Percentiles rank a stretch among this genome's conserved stretches.
Conservation (phyloP, 2,888 invertebrate genomes). For the Byasa hedistus region DNA sequence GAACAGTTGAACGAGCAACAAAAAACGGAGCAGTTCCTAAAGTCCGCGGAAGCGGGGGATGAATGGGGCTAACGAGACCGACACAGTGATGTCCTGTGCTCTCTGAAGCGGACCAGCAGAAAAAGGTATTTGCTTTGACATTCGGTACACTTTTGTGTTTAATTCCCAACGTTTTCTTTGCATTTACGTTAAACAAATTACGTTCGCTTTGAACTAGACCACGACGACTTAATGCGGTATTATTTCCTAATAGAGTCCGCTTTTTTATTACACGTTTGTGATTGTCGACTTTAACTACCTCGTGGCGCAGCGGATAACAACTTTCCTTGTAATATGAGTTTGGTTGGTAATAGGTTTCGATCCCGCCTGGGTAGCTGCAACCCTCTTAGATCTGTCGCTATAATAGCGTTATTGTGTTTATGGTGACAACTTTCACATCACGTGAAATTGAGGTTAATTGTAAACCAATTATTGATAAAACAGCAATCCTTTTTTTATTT, state of each 20-base stretch:
- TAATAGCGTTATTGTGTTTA: too few relatives aligned
- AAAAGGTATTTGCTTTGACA: conserved; percentile 43
- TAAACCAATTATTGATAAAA: too few relatives aligned
- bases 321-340: too few relatives aligned
- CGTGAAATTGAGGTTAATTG: too few relatives aligned
- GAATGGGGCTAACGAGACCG: conserved; percentile 67
- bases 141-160: conserved; percentile 46
- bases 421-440: too few relatives aligned
- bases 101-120: conserved; percentile 42
- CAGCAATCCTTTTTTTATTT: too few relatives aligned
- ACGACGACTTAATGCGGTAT: conserved; percentile 5
- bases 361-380: too few relatives aligned
- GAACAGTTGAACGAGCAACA: conserved; percentile 46
- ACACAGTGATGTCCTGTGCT: conserved; percentile 49
- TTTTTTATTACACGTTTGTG: not conserved
- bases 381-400: too few relatives aligned
- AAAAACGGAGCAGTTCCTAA: conserved; percentile 48
- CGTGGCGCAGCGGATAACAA: too few relatives aligned
- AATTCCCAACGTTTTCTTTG: conserved; percentile 40
- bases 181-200: conserved; percentile 26
- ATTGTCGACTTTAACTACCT: not conserved
- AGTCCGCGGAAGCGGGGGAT: conserved; percentile 47
- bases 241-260: conserved; percentile 5
- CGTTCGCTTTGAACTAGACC: conserved; percentile 16
- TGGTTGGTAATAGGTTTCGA: too few relatives aligned